Conservation (phyloP, 2,113 vertebrate genomes). For the Pleuronectes platessa region DNA sequence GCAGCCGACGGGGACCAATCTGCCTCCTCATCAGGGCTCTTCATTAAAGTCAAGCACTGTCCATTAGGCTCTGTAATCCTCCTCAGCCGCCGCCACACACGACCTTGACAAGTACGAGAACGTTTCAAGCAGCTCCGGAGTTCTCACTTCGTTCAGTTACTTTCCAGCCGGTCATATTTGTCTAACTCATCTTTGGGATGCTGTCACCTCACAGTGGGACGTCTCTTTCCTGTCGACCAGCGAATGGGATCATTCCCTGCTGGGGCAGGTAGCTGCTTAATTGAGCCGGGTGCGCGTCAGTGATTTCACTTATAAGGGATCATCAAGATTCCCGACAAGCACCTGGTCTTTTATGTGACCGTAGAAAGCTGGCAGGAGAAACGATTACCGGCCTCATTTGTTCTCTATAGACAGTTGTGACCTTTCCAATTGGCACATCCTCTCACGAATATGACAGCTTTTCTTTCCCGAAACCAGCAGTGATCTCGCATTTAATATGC, state of each 20-base stretch:
- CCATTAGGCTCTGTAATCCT: conserved; percentile 67
- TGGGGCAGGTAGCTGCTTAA: conserved; percentile 63
- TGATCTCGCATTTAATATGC: conserved; percentile 72
- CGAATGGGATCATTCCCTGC: conserved; percentile 50
- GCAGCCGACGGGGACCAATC: conserved; percentile 61
- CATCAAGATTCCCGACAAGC: conserved; percentile 80
- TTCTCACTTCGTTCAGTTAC: conserved; percentile 17
- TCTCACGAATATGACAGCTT: conserved; percentile 73
- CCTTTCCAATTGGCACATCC: conserved; percentile 79
- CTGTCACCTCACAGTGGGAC: conserved; percentile 35
- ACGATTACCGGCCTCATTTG: conserved; percentile 77
- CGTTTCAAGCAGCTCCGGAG: conserved; percentile 44
- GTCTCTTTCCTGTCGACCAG: conserved; percentile 33
- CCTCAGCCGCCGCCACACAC: conserved; percentile 44
- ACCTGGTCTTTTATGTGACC: conserved; percentile 77
- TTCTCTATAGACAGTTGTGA: conserved; percentile 79
- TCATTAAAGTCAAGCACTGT: conserved; percentile 68
- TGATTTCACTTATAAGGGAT: conserved; percentile 75
- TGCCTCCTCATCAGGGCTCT: conserved; percentile 67
- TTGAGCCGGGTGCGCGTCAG: conserved; percentile 71
- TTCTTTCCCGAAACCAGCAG: conserved; percentile 69
- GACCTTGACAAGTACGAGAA: conserved; percentile 64
- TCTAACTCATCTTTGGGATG: conserved; percentile 36
- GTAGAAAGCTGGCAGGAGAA: conserved; percentile 75
- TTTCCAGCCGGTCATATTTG: conserved; percentile 44